Base-by-base conservation (phyloP, 2,888 invertebrate species). In the Pyrocoelia pectoralis region DNA sequence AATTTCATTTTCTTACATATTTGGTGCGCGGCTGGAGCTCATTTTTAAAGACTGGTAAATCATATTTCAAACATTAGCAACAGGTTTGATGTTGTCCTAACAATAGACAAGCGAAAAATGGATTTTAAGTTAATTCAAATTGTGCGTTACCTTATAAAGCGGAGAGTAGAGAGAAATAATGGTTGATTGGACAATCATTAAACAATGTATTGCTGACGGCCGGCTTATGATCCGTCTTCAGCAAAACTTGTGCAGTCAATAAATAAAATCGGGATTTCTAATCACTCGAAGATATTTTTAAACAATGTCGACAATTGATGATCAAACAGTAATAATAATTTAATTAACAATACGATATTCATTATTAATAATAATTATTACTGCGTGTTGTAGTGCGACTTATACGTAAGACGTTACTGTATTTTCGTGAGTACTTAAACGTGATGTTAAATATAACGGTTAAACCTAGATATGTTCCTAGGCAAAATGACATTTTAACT, bases 361-460 rank as follows among this genome's bases (percentile, higher is more conserved):
- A 62, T n/a, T n/a, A n/a, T n/a, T 57, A 58, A 57, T 50, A 48
- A 61, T 54, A 61, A 63, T 33, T 29, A 43, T 43, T 43, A 43
- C 71, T 78, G 76, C 74, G 76, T 78, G 78, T 65, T 58, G 77
- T 79, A 77, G 77, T 79, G 79, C 77, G 76, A 74, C 70, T 72
- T 76, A 74, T 74, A 72, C 71, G 73, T 73, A 70, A 68, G 70
- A 72, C 71, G 68, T 72, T 72, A 70, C 60, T 33, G 61, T 59
- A 58, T 69, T 59, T 59, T 70, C 70, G 72, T 73, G 69, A 55
- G 70, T 70, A 52, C 29, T 53, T 63, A 65, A 61, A 56, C 65
- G 69, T 61, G 66, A 61, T 60, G 48, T 65, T 58, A 57, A 46
- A 56, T 48, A 40, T 46, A 62, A 51, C 53, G 3, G 6, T 57